Conservation (phyloP, 2,888 invertebrate species). For the Agrenia bidenticulata region DNA sequence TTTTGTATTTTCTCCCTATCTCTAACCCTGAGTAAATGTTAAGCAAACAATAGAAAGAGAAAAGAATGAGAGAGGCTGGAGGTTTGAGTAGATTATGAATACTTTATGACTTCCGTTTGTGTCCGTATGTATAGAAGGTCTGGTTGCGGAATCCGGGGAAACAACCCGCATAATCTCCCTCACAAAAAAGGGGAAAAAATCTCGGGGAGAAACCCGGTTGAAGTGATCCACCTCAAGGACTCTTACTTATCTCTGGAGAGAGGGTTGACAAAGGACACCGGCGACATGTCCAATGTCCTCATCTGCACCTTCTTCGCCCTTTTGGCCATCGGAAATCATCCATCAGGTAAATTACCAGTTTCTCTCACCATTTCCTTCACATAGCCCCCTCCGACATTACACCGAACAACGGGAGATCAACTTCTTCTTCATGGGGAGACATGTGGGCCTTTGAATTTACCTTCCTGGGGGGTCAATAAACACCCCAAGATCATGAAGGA, state of each 20-base stretch:
- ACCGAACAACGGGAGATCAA: too few relatives aligned
- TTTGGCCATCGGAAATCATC: slow-evolving; percentile 52
- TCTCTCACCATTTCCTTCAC: slow-evolving; percentile 22
- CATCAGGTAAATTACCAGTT: slow-evolving; percentile 48
- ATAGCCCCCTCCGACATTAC: slow-evolving; percentile 2
- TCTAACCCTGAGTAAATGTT: too few relatives aligned
- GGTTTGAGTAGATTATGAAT: slow-evolving; percentile 45
- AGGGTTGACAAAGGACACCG: slow-evolving; percentile 7
- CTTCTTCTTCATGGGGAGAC: too few relatives aligned
- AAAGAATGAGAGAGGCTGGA: not conserved
- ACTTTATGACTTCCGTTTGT: slow-evolving; percentile 53
- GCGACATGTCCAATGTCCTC: slow-evolving; percentile 49
- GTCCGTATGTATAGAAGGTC: not conserved
- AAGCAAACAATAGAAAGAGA: too few relatives aligned
- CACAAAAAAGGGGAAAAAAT: not conserved
- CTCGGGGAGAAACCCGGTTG: not conserved
- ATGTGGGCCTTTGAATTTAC: too few relatives aligned
- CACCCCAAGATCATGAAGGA: too few relatives aligned
- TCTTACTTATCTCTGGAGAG: not conserved
- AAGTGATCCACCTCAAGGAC: not conserved
- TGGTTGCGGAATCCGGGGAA: not conserved
- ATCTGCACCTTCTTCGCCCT: slow-evolving; percentile 46
- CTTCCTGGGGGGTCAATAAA: too few relatives aligned
- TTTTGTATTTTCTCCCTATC: too few relatives aligned
- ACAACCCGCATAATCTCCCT: slow-evolving; percentile 18